These are phyloP conservation scores for Polyergus mexicanus DNA, from an alignment of 1,140 invertebrate species.

Conservation along the genomic window DNA sequence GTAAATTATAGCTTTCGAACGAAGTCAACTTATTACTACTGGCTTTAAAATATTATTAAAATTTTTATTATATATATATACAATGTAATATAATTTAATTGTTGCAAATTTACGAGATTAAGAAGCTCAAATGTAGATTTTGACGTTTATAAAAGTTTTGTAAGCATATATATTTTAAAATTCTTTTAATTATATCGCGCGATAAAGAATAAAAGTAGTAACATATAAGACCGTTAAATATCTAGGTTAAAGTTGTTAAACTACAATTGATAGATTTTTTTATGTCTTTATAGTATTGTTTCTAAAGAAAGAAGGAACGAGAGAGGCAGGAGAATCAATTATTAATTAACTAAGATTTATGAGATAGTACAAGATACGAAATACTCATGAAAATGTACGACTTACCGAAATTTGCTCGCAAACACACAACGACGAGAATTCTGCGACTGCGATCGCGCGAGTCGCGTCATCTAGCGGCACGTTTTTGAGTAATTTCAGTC, in stretches of 20 bases:
- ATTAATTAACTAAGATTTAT: neutral
- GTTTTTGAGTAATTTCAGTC: neutral
- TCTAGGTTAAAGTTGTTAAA: neutral
- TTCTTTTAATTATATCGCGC: neutral
- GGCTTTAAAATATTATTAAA: neutral
- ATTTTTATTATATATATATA: slow-evolving; percentile 21
- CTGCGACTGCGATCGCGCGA: neutral
- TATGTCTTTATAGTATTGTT: neutral
- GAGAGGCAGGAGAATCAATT: neutral
- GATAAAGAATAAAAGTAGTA: too few relatives aligned
- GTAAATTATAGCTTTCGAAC: slow-evolving; percentile 1
- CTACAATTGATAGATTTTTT: neutral
- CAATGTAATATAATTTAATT: neutral
- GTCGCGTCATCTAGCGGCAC: slow-evolving; percentile 45
- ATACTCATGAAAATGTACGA: neutral
- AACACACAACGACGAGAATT: too few relatives aligned
- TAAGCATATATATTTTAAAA: neutral
- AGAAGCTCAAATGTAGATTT: neutral
- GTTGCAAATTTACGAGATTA: neutral
- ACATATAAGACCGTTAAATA: too few relatives aligned
- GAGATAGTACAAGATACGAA: neutral
- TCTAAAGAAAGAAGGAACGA: neutral
- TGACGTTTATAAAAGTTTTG: neutral
- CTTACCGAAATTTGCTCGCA: neutral
- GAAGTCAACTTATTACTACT: neutral